phyloP scores from a whole-genome alignment of 2,888 invertebrate species.

The Drosophila testacea region DNA sequence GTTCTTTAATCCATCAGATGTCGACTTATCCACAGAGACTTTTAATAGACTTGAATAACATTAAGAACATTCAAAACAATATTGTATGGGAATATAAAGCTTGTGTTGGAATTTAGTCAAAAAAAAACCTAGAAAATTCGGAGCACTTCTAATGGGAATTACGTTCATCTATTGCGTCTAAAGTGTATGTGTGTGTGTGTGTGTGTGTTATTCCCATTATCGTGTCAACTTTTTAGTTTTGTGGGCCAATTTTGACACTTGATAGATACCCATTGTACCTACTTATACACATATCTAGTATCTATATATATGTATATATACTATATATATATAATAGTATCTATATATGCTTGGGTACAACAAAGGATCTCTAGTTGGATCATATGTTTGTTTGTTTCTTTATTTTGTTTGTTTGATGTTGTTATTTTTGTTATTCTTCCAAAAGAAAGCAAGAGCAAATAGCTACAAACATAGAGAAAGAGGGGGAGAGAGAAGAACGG shows the following conservation, averaged over 20 bases:
- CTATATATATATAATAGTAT: not conserved
- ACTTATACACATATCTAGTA: constrained; percentile 1
- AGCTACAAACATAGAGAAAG: not conserved
- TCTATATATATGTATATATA: not conserved
- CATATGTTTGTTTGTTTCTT: constrained; percentile 30
- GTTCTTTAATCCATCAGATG: no score
- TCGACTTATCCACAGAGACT: not conserved
- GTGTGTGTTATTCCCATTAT: constrained; percentile 25
- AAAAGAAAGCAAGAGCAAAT: constrained; percentile 25
- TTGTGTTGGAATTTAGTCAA: not conserved
- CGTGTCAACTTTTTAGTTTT: constrained; percentile 44
- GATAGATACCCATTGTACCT: constrained; percentile 29
- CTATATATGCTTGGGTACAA: constrained; percentile 20
- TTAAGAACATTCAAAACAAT: not conserved
- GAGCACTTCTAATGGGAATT: constrained; percentile 9
- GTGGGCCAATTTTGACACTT: constrained; percentile 52
- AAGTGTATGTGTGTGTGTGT: not conserved
- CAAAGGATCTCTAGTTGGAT: constrained; percentile 51
- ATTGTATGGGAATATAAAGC: not conserved
- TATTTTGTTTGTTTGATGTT: constrained; percentile 7
- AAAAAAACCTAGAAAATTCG: not conserved
- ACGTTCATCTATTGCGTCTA: not conserved
- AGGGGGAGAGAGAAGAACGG: not conserved
- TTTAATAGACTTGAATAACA: not conserved
- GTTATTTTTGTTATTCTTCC: constrained; percentile 5